Evolutionary conservation across 2,888 invertebrate genomes (phyloP), one percentile per base, ranked within the genome.

Genomic region (Margaritifera margaritifera): DNA sequence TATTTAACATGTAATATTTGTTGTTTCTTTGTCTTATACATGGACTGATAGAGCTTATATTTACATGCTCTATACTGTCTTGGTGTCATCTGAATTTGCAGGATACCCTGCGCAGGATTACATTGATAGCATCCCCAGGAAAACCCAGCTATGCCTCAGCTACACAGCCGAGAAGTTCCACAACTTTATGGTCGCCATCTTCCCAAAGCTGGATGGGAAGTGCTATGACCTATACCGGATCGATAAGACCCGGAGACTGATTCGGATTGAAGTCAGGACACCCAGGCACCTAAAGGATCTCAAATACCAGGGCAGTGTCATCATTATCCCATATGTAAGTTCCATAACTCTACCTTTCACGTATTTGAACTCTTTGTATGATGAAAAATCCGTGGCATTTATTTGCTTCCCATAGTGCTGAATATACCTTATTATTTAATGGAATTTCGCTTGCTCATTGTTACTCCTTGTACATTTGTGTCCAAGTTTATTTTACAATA

Each of bases 291-390:
- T 82, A 22, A 82, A 82, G 62, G 79, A 80, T 51, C 72, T 75
- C 65, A 82, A 80, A 58, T 82, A 82, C 60, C 81, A 82, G 62
- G 81, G 81, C 58, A 80, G 76, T 66, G 68, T 82, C 19, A 77
- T 82, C n/a, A 72, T 82, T 19, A 79, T 82, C 61, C 81, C 81
- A 55, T 82, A 82, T 58, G 81, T 82, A 79, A 74, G 81, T 74
- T 27, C 25, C 18, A n/a, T 68, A 55, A 42, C 42, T 42, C 42
- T 15, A 42, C 11, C 15, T 42, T 42, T 15, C 42, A 42, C 42
- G 11, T 42, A 0, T 42, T 42, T 42, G 15, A 42, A 42, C 15
- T 42, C 11, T 42, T 42, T 42, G 42, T 42, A 15, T 42, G 42
- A 15, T 11, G 0, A 42, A 6, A 8, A 31, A 31, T 31, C 31